phyloP scores from a whole-genome alignment of 2,113 vertebrate genomes.

The Orthonyx spaldingii region DNA sequence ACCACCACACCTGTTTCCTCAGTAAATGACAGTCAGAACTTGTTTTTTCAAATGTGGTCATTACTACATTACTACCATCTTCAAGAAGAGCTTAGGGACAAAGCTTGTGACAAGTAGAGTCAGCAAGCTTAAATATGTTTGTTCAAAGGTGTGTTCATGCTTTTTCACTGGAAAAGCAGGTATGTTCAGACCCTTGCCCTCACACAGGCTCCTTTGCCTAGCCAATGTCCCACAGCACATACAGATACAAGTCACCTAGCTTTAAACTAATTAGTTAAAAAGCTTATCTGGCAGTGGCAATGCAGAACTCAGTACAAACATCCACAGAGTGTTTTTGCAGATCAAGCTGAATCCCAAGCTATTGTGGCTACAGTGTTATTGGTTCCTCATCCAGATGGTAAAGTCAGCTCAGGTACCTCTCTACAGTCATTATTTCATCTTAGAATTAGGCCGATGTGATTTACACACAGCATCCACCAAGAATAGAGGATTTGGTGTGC shows the following conservation, averaged over 20 bases:
- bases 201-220: neutral
- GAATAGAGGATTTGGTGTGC: neutral
- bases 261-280: neutral
- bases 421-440: neutral
- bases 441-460: neutral
- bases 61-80: neutral
- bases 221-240: neutral
- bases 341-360: neutral
- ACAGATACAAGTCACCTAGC: neutral
- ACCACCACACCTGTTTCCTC: conserved; percentile 16
- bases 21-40: neutral
- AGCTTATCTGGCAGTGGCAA: neutral
- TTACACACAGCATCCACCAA: neutral
- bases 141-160: neutral
- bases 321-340: neutral
- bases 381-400: neutral
- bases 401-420: neutral
- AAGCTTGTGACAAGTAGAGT: neutral
- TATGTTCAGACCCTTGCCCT: neutral
- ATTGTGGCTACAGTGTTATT: neutral
- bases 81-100: neutral
- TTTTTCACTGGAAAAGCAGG: neutral
- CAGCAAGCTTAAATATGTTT: neutral
- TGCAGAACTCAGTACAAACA: fast-evolving
- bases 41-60: neutral